Conservation (phyloP, 2,797 vertebrate genomes). For the Manis pentadactyla region DNA sequence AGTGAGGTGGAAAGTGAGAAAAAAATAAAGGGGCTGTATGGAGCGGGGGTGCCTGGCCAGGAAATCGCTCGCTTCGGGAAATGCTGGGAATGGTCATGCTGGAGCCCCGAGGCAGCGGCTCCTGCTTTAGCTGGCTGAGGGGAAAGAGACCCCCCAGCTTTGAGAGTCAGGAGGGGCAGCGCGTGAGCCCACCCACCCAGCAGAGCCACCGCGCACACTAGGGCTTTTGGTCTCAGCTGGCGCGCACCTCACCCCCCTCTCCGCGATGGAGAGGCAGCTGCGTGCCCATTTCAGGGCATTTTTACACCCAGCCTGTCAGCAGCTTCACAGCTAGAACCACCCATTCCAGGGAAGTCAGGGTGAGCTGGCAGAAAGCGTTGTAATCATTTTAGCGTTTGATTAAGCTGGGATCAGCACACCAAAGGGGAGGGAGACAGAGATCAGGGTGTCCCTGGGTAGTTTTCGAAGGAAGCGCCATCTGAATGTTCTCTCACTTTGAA, state of each 20-base stretch:
- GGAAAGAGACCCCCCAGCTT: no score
- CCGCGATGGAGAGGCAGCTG: no score
- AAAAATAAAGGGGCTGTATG: no score
- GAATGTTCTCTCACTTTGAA: not conserved
- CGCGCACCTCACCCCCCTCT: rapidly evolving
- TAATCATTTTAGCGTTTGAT: not conserved
- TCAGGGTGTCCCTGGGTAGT: not conserved
- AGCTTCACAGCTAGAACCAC: not conserved
- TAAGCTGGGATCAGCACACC: not conserved
- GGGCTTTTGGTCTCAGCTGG: not conserved
- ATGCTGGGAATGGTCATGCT: rapidly evolving
- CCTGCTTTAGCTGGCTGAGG: not conserved
- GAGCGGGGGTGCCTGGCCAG: not conserved
- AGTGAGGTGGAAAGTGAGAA: no score
- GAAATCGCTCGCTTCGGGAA: no score
- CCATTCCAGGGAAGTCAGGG: not conserved
- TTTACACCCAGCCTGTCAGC: not conserved
- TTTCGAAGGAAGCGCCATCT: not conserved
- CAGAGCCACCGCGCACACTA: no score
- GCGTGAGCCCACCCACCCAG: rapidly evolving
- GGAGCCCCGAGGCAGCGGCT: not conserved
- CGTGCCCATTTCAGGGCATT: not conserved
- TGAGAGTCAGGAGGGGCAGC: not conserved
- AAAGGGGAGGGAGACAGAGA: no score
- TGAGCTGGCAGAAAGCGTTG: not conserved